Evolutionary conservation across 2,113 vertebrate genomes (phyloP).

Genomic region (Campylomormyrus tamandua): DNA sequence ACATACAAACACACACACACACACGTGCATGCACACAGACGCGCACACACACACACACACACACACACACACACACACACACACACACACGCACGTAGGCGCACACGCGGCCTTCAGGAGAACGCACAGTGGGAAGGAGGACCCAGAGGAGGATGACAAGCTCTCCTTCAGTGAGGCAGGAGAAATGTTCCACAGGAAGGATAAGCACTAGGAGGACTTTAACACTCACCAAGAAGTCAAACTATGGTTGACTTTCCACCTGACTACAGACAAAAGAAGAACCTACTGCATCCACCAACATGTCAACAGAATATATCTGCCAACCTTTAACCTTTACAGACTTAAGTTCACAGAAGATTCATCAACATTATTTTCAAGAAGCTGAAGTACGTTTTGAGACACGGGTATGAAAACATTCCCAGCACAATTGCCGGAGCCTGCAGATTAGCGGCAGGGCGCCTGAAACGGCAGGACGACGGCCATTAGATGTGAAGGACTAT

Average conservation of each 20-base stretch:
- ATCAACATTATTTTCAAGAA: not conserved
- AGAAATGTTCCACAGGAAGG: not conserved
- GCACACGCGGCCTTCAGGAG: constrained; percentile 30
- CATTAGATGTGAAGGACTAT: not conserved
- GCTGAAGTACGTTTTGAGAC: not conserved
- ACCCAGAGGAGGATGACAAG: not conserved
- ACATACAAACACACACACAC: not conserved
- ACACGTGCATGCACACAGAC: not conserved
- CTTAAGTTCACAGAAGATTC: not conserved
- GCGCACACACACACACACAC: constrained; percentile 1
- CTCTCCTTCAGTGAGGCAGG: not conserved
- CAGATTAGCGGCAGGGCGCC: not conserved
- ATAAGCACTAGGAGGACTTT: not conserved
- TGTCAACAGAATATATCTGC: not conserved
- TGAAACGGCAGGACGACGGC: not conserved
- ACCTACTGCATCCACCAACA: not conserved
- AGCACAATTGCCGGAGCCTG: not conserved
- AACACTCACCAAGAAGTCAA: not conserved
- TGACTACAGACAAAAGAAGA: not conserved
- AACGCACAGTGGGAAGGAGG: constrained; percentile 15
- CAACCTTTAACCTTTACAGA: not conserved
- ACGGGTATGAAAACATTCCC: not conserved
- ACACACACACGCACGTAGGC: not conserved
- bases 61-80: no score
- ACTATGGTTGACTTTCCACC: not conserved